Base-by-base conservation (phyloP, 2,797 vertebrate genomes). In the Bradypodion pumilum region DNA sequence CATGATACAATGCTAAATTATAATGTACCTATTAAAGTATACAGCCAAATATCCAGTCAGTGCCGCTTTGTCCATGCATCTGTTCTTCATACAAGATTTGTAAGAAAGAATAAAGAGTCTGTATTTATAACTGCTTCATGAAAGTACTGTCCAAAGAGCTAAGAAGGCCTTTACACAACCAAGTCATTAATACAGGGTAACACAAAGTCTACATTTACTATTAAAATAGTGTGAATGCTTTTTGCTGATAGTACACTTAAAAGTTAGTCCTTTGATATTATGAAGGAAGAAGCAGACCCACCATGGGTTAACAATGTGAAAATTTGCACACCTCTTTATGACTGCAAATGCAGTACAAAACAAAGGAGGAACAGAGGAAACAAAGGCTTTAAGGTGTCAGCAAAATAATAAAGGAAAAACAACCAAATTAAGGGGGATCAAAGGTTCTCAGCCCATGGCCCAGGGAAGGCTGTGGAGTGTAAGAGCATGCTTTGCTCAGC, bases 331-430 rank as follows among this genome's bases (percentile, higher is more conserved):
- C 70, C n/a, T 80, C 80, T 76, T 84, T 77, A 44, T 74, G 63
- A 83, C 75, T 19, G 0, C 42, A 89, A 84, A 80, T 69, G 13
- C 69, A 56, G 78, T 1, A 89, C 72, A 80, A 82, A 89, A 65
- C 3, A 13, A 23, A 91, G 72, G 44, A 87, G 74, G 72, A 85
- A 70, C 63, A 80, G 77, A 78, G 75, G 87, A 88, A 89, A 86
- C 44, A 89, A 88, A 90, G 83, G 63, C 79, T 84, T 87, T 63
- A 74, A 78, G 44, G 35, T 84, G 65, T 91, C 86, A 87, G 86
- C 82, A 87, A 84, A 90, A 85, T 21, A 75, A 82, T 85, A 88
- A 85, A 62, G 7, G 5, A 78, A 80, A 66, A 85, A 84, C 40
- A 66, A 87, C 78, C 74, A 29, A 88, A 85, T 82, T n/a, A 32